phyloP scores from a whole-genome alignment of 2,888 invertebrate genomes.

The Dorcus parallelipipedus region DNA sequence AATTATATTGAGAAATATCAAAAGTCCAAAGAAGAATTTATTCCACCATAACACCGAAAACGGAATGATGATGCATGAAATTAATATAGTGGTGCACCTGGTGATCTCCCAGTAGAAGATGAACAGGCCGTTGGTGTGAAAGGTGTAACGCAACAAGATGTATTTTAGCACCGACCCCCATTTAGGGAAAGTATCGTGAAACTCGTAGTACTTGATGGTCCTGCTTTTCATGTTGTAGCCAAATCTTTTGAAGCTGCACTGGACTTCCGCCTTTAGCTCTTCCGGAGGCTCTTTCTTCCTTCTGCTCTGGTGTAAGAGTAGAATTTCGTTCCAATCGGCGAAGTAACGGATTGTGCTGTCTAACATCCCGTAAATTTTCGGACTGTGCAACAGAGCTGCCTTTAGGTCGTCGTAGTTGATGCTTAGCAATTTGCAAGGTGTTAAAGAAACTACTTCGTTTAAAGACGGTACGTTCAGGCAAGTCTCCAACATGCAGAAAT shows the following conservation, averaged over 20 bases:
- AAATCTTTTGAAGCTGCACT: background rate
- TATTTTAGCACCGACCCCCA: conserved; percentile 8
- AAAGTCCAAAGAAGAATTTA: background rate
- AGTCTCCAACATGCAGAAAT: conserved; percentile 23
- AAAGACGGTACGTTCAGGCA: conserved; percentile 23
- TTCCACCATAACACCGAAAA: conserved; percentile 4
- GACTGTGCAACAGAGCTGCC: conserved; percentile 1
- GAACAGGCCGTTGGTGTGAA: conserved; percentile 24
- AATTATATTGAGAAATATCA: conserved; percentile 21
- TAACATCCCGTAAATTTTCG: background rate
- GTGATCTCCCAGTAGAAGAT: conserved; percentile 27
- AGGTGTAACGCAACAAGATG: conserved; percentile 16
- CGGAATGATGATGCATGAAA: conserved; percentile 19
- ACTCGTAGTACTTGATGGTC: conserved; percentile 3
- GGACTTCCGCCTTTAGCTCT: background rate
- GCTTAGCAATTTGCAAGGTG: conserved; percentile 23
- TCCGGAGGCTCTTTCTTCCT: no score
- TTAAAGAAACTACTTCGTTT: conserved; percentile 23
- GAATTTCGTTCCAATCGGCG: no score
- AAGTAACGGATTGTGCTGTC: no score
- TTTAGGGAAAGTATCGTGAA: conserved; percentile 9
- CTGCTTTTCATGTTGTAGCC: background rate
- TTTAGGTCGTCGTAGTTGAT: conserved; percentile 8
- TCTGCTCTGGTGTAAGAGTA: no score
- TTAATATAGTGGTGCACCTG: conserved; percentile 18